Percentiles rank a stretch among this genome's conserved stretches.
phyloP scores from a whole-genome alignment of 1,140 invertebrate genomes.

The Stegodyphus mimosarum region DNA sequence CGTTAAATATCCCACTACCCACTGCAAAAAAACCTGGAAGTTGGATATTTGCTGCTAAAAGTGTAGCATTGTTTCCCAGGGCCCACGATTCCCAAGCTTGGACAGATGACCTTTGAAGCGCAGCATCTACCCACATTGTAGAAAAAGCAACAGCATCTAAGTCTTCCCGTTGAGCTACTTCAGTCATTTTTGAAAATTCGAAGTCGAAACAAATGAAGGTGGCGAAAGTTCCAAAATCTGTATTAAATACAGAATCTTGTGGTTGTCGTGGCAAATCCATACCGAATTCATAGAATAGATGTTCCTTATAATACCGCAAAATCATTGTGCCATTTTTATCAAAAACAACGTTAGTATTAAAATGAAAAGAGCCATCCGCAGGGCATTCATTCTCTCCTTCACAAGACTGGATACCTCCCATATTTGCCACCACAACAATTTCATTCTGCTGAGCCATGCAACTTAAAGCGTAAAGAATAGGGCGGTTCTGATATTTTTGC shows the following conservation, averaged over 20 bases:
- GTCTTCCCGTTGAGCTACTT: slow-evolving; percentile 68
- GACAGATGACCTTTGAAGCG: slow-evolving; percentile 75
- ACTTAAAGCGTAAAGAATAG: slow-evolving; percentile 69
- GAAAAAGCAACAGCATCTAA: slow-evolving; percentile 72
- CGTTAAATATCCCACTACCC: slow-evolving; percentile 62
- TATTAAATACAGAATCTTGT: slow-evolving; percentile 73
- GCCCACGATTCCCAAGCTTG: slow-evolving; percentile 73
- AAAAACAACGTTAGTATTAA: slow-evolving; percentile 83
- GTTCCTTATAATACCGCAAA: slow-evolving; percentile 80
- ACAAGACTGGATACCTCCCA: slow-evolving; percentile 65
- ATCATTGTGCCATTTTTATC: slow-evolving; percentile 73
- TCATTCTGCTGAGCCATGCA: slow-evolving; percentile 71
- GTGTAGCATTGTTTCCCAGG: slow-evolving; percentile 71
- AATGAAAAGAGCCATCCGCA: slow-evolving; percentile 70
- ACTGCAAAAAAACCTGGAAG: slow-evolving; percentile 62
- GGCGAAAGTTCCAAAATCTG: slow-evolving; percentile 75
- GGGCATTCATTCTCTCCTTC: slow-evolving; percentile 63
- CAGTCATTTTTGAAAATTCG: slow-evolving; percentile 65
- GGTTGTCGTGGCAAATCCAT: slow-evolving; percentile 71
- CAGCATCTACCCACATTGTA: slow-evolving; percentile 79
- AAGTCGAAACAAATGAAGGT: slow-evolving; percentile 82
- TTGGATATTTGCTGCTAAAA: slow-evolving; percentile 73
- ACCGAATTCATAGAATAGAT: slow-evolving; percentile 75
- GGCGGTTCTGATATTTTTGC: slow-evolving; percentile 7
- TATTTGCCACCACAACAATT: slow-evolving; percentile 79